Evolutionary conservation across 2,797 vertebrate species (phyloP), one percentile per base, ranked within the genome.

Genomic region (Esox lucius): DNA sequence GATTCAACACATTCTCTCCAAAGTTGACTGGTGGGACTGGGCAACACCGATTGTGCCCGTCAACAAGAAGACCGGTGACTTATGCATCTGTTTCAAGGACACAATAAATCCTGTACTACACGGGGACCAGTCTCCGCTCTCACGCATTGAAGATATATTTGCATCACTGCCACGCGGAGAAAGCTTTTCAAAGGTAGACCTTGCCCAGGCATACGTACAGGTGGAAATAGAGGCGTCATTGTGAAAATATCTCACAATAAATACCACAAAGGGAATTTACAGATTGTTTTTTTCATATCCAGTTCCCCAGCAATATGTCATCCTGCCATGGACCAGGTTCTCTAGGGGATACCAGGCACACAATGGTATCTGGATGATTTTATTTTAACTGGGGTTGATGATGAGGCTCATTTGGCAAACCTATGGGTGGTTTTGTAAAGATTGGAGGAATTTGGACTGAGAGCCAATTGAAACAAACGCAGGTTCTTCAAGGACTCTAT

Each of bases 401-500:
- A 65, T 4, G 16, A 65, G 22, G 12, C 24, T 26, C 62, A 12
- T 65, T 24, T 65, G 26, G 62, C 26, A 9, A 65, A 65, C 11
- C 24, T 31, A 26, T 5, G 6, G 39, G 39, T 39, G 5, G 39
- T 42, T 42, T 3, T 42, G 39, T 42, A 9, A 42, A 42, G 39
- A 42, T 42, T 1, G 2, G 39, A 42, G 39, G 39, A 42, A 42
- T 1, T 42, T 3, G 39, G 39, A 42, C 5, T n/a, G n/a, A 42
- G 77, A 24, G 75, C 75, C 19, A 82, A 81, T n/a, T 76, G 67
- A 64, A 71, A 49, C 73, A 81, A 82, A 70, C 72, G 61, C 68
- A 77, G 84, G 49, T 83, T 84, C 64, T 79, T 85, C 71, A 81
- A 81, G 53, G 71, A 71, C 49, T 12, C 5, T 16, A 77, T 80